Evolutionary conservation across 1,140 invertebrate species (phyloP).

Genomic region (Anthonomus grandis): DNA sequence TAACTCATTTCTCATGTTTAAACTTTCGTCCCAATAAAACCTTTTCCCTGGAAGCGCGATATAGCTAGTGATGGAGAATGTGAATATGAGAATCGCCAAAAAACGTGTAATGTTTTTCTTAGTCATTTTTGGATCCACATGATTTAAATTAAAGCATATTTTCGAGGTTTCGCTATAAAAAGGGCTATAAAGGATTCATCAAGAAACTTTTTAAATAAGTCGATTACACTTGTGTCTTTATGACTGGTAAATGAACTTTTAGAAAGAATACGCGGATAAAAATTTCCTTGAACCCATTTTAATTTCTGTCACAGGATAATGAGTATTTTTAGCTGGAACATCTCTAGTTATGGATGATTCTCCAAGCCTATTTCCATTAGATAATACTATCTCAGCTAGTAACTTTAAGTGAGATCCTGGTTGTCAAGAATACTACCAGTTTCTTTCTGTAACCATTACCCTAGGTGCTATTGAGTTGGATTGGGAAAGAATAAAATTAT

Average conservation of each 20-base stretch:
- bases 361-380: too few species aligned
- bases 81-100: neutral
- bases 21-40: slow-evolving; percentile 1
- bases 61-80: neutral
- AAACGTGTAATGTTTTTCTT: neutral
- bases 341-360: too few species aligned
- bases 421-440: too few species aligned
- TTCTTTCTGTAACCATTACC: too few species aligned
- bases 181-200: neutral
- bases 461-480: too few species aligned
- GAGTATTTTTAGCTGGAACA: too few species aligned
- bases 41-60: neutral
- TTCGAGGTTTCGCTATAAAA: too few species aligned
- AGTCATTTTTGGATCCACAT: slow-evolving; percentile 1
- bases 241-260: neutral
- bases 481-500: too few species aligned
- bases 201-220: neutral
- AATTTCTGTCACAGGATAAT: too few species aligned
- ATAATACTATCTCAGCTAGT: too few species aligned
- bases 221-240: neutral
- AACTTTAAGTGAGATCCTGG: too few species aligned
- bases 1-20: neutral
- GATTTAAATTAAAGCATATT: too few species aligned
- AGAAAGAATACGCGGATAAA: slow-evolving; percentile 3
- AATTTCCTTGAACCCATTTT: slow-evolving; percentile 10